These are phyloP conservation scores for Dendrolimus kikuchii DNA, from an alignment of 1,140 invertebrate genomes.

Conservation along the genomic window DNA sequence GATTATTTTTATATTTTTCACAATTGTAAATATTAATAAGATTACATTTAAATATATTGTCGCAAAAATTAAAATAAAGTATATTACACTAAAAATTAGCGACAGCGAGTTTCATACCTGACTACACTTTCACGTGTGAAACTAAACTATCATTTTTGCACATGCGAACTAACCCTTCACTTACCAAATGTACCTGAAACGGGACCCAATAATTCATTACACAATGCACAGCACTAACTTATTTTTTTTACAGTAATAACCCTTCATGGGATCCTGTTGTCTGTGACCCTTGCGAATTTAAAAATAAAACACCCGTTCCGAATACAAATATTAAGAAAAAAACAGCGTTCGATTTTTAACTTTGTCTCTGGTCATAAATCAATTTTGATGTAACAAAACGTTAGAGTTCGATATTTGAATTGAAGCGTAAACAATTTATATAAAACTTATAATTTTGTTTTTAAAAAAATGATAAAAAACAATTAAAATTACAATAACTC, in stretches of 20 bases:
- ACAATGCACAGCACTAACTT: constrained; percentile 61
- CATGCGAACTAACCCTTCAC: constrained; percentile 55
- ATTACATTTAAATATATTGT: not conserved
- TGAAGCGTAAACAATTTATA: constrained; percentile 49
- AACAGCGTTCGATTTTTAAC: constrained; percentile 44
- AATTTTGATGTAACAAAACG: constrained; percentile 57
- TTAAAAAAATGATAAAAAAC: constrained; percentile 3
- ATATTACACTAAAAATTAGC: too few relatives aligned
- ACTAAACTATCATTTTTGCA: constrained; percentile 56
- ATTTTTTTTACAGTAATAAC: constrained; percentile 60
- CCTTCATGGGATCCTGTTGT: constrained; percentile 52
- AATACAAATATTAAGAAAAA: constrained; percentile 69
- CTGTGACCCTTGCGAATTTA: constrained; percentile 64
- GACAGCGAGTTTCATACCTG: constrained; percentile 25
- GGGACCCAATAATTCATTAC: constrained; percentile 70
- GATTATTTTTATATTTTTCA: too few relatives aligned
- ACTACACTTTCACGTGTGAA: constrained; percentile 63
- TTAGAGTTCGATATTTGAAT: constrained; percentile 49
- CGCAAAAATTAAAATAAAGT: not conserved
- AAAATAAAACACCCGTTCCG: constrained; percentile 67
- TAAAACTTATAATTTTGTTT: not conserved
- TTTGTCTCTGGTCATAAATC: constrained; percentile 64
- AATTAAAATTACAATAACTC: not conserved
- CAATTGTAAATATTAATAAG: not conserved
- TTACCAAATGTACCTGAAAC: constrained; percentile 67